Evolutionary conservation across 2,797 vertebrate species (phyloP).

Genomic region (Ciconia nigra): DNA sequence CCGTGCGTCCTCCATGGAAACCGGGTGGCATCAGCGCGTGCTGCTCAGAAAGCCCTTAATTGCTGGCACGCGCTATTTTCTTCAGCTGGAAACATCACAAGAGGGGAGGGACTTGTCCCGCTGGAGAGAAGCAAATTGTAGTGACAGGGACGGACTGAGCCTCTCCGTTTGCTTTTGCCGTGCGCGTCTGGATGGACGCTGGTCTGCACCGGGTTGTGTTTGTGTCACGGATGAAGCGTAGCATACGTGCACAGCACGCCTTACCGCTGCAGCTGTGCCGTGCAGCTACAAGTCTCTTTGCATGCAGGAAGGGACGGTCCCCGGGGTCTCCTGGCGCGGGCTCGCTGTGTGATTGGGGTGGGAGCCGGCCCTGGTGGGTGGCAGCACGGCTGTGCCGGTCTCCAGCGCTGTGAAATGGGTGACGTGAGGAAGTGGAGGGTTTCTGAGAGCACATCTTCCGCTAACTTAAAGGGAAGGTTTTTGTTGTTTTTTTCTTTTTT

Average conservation of each 20-base stretch:
- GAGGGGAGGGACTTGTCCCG: not conserved
- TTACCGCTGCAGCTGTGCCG: not conserved
- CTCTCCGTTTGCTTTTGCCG: not conserved
- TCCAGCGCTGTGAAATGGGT: not conserved
- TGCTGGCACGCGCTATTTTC: not conserved
- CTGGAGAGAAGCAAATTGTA: not conserved
- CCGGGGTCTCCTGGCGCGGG: not conserved
- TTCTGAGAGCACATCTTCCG: not conserved
- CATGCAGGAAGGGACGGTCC: not conserved
- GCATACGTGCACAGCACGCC: rapidly evolving
- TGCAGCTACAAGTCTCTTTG: rapidly evolving
- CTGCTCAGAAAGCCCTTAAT: not conserved
- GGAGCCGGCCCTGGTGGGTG: not conserved
- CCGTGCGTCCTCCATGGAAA: not conserved
- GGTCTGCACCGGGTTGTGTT: rapidly evolving
- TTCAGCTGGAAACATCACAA: not conserved
- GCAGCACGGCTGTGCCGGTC: not conserved
- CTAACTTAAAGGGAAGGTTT: not conserved
- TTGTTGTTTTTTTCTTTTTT: no score
- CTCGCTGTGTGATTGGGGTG: rapidly evolving
- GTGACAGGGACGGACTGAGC: not conserved
- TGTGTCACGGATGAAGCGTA: not conserved
- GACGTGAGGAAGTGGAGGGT: not conserved
- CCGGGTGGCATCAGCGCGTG: not conserved
- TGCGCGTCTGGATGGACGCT: not conserved